Evolutionary conservation across 2,797 vertebrate genomes (phyloP).

Genomic region (Rhadinocentrus ornatus): DNA sequence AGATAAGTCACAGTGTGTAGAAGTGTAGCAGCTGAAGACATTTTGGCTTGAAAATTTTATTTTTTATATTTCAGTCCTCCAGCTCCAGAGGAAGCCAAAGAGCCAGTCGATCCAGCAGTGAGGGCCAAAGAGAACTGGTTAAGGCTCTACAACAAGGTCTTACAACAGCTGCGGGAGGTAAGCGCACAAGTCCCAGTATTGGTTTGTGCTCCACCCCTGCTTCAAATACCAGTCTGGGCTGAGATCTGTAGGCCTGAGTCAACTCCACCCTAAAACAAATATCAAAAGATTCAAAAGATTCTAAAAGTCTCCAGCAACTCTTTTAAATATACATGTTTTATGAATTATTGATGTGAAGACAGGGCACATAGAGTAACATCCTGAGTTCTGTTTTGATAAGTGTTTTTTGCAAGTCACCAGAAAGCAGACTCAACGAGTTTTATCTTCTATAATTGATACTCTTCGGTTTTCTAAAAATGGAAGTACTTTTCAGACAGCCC

Average conservation of each 20-base stretch:
- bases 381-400: conserved; percentile 61
- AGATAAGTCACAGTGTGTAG: not conserved
- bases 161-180: conserved; percentile 96
- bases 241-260: conserved; percentile 17
- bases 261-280: conserved; percentile 42
- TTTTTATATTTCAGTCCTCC: conserved; percentile 75
- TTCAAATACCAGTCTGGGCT: conserved; percentile 13
- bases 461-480: conserved; percentile 43
- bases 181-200: conserved; percentile 40
- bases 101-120: conserved; percentile 85
- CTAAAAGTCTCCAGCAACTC: conserved; percentile 59
- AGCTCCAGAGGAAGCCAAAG: conserved; percentile 84
- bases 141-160: conserved; percentile 94
- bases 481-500: conserved; percentile 20
- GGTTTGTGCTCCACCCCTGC: conserved; percentile 4
- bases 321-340: conserved; percentile 75
- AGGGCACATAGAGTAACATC: conserved; percentile 39
- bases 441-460: conserved; percentile 56
- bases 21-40: conserved; percentile 12
- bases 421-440: conserved; percentile 52
- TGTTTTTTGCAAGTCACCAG: conserved; percentile 41
- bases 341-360: conserved; percentile 73
- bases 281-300: conserved; percentile 46
- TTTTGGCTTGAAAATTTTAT: conserved; percentile 1
- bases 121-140: conserved; percentile 97